These are phyloP conservation scores for Hipposideros armiger DNA, from an alignment of 2,113 vertebrate species.

Conservation along the genomic window DNA sequence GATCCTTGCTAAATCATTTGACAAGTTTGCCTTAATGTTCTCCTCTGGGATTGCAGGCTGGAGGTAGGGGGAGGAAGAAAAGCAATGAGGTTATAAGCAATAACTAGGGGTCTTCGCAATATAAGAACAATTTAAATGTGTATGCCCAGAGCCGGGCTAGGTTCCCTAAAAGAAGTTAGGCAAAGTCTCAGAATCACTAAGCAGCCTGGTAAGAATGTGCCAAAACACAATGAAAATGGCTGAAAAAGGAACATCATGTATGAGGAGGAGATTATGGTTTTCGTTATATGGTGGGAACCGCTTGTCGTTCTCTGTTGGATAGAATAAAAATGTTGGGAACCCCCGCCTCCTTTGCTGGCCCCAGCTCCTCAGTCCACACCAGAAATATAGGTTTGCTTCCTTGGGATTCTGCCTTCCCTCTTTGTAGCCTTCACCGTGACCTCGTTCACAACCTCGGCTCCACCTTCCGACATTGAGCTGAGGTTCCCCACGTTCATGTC, in stretches of 20 bases:
- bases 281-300: neutral
- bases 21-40: constrained; percentile 11
- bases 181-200: neutral
- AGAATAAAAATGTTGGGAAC: constrained; percentile 8
- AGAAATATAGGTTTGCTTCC: neutral
- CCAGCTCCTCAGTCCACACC: neutral
- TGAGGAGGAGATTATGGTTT: neutral
- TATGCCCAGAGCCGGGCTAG: neutral
- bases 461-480: neutral
- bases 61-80: neutral
- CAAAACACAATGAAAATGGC: neutral
- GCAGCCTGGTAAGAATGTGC: neutral
- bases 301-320: neutral
- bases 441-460: neutral
- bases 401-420: neutral
- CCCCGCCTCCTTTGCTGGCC: neutral
- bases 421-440: neutral
- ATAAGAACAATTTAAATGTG: neutral
- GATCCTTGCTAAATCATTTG: constrained; percentile 66
- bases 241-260: neutral
- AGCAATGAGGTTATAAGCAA: neutral
- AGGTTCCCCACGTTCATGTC: neutral
- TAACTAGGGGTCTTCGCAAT: neutral
- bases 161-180: constrained; percentile 9
- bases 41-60: neutral